These are phyloP conservation scores for Andrena bicolor DNA, from an alignment of 2,888 invertebrate species.

Conservation along the genomic window DNA sequence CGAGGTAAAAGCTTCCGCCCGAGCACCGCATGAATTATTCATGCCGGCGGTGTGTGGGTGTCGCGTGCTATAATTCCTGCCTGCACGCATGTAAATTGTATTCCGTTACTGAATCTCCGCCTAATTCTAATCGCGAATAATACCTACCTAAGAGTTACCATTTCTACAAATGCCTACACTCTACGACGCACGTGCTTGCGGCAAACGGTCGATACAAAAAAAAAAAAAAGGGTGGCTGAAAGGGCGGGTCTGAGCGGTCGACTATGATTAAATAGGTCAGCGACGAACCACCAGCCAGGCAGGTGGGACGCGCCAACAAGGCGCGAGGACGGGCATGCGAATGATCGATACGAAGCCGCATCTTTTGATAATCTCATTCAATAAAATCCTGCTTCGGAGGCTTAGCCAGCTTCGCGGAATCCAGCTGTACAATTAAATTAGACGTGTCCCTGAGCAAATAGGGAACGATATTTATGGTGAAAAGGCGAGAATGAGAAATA, in stretches of 20 bases:
- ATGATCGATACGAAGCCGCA: constrained; percentile 48
- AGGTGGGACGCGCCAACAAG: constrained; percentile 4
- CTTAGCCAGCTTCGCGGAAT: constrained; percentile 9
- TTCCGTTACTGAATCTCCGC: background rate
- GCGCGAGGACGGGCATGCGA: constrained; percentile 11
- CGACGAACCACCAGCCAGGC: constrained; percentile 9
- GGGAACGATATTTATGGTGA: too few species aligned
- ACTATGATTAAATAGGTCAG: constrained; percentile 34
- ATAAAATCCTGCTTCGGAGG: constrained; percentile 13
- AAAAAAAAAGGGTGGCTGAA: background rate
- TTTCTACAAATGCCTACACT: background rate
- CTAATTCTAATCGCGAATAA: too few species aligned
- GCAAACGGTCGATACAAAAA: background rate
- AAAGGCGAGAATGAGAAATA: too few species aligned
- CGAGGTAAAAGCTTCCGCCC: constrained; percentile 59
- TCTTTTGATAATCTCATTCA: constrained; percentile 47
- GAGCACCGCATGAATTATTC: constrained; percentile 58
- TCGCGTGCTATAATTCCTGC: constrained; percentile 62
- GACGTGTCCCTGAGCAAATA: background rate
- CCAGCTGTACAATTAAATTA: constrained; percentile 22
- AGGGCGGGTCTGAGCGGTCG: constrained; percentile 15
- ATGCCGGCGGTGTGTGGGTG: constrained; percentile 33
- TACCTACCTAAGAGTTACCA: background rate
- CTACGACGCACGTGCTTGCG: constrained; percentile 10
- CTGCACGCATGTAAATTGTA: constrained; percentile 19